Conservation (phyloP, 2,888 invertebrate genomes). For the Drosophila heteroneura region DNA sequence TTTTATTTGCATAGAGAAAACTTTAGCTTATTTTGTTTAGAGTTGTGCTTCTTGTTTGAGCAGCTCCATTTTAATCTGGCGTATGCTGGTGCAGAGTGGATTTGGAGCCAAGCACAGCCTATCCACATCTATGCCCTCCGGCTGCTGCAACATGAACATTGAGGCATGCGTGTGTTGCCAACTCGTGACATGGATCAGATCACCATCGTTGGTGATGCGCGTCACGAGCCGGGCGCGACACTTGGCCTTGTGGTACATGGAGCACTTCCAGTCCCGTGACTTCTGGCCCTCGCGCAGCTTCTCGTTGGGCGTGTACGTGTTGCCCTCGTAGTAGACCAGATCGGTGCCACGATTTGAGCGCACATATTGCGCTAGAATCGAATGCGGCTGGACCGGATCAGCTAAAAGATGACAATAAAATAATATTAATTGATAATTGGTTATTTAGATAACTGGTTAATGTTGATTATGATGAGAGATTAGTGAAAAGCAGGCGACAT, state of each 20-base stretch:
- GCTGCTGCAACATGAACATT: conserved; percentile 66
- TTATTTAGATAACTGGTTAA: neutral
- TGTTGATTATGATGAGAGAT: conserved; percentile 22
- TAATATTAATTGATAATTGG: conserved; percentile 1
- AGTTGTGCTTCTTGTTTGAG: conserved; percentile 19
- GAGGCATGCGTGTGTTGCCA: conserved; percentile 76
- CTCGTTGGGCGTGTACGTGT: conserved; percentile 85
- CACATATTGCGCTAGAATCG: conserved; percentile 60
- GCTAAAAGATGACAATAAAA: conserved; percentile 23
- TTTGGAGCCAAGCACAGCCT: conserved; percentile 50
- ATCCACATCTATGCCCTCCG: conserved; percentile 13
- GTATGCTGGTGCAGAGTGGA: conserved; percentile 47
- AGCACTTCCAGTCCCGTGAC: conserved; percentile 85
- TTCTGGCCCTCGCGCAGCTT: conserved; percentile 80
- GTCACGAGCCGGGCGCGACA: conserved; percentile 83
- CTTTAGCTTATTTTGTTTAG: neutral
- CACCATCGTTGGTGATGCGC: conserved; percentile 63
- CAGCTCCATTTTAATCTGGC: conserved; percentile 24
- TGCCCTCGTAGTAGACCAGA: conserved; percentile 78
- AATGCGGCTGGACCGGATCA: neutral
- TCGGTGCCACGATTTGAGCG: conserved; percentile 80
- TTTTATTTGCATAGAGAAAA: conserved; percentile 30
- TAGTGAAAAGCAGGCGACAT: conserved; percentile 62
- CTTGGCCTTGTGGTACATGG: conserved; percentile 84
- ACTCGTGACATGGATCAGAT: conserved; percentile 78